Base-by-base conservation (phyloP, 1,140 invertebrate species). In the Hirudo medicinalis region DNA sequence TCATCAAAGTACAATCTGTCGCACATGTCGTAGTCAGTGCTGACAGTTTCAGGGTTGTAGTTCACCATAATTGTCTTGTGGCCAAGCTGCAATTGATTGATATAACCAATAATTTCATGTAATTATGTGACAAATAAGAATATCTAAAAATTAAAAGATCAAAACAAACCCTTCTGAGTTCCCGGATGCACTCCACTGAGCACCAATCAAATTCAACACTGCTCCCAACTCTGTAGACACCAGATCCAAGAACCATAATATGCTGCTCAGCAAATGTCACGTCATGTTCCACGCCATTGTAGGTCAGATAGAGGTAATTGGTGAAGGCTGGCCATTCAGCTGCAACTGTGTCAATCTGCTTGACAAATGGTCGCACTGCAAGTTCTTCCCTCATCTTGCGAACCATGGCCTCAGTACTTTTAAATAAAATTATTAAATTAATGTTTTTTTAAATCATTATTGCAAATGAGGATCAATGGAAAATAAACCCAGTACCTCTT, bases 171-270 rank as follows among this genome's bases (percentile, higher is more conserved):
- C 90, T 89, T 75, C 91, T 86, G 20, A 99, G 80, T 81, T 98
- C 93, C 71, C 89, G 84, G 40, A 99, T 85, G 80, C 95, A 99
- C 40, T 94, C 91, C 15, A 99, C 96, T 55, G 95, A 94, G 81
- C 96, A 99, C 90, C 94, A 99, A 83, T 99, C 97, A 83, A 99
- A 99, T 83, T 99, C 97, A 0, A 99, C 97, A 1, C 94, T 97
- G 77, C 92, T 96, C 6, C 97, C 97, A 75, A 99, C 99, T 71
- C 97, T 86, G 79, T 99, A 99, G 0, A 99, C 97, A 2, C 97
- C 97, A 22, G 95, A 99, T 20, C 97, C 87, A 53, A 87, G 77
- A 6, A 86, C 86, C 79, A 87, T 82, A 43, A 87, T 88, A 76
- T 89, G 88, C 25, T 87, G 87, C 9, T 89, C 88, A 20, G 87